Evolutionary conservation across 2,888 invertebrate genomes (phyloP), one percentile per base, ranked within the genome.

Genomic region (Nemotelus nigrinus): DNA sequence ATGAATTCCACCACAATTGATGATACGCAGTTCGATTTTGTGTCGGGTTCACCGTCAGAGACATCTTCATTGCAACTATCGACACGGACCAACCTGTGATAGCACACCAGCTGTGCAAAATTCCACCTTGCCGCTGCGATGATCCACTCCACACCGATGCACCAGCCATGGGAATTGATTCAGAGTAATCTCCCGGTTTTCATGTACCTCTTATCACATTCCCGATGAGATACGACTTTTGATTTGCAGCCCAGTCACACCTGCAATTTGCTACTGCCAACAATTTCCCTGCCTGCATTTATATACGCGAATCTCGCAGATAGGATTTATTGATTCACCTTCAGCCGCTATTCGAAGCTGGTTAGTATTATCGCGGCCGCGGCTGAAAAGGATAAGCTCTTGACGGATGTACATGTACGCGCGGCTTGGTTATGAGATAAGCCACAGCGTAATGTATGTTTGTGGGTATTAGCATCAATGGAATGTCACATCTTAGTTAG

Each of bases 201-300:
- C 70, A 70, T 70, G 70, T 70, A 55, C 6, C 70, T 70, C 70
- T 70, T 70, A 70, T 70, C 70, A 70, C 55, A 55, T 70, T 55
- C 55, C 43, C 70, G 70, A 70, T 70, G 70, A 70, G 70, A 70
- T 70, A 70, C 70, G 70, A n/a, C 70, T 70, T 70, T 70, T 70
- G 70, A 70, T 70, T 70, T 70, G 70, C 70, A 70, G n/a, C 55
- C 70, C 70, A 70, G 70, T 70, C 70, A 53, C 70, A 70, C 70
- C 70, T 70, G 70, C 70, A 70, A 70, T 70, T 70, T 55, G 70
- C 70, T 70, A 70, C 70, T 70, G 70, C 70, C 70, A 70, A 47
- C 67, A 55, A 41, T 55, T 43, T 70, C 53, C 70, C 70, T 70
- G 43, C 55, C 70, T 53, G 39, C 70, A 70, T 70, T 70, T 70